phyloP scores from a whole-genome alignment of 2,797 vertebrate species.

The Acanthornis magna region DNA sequence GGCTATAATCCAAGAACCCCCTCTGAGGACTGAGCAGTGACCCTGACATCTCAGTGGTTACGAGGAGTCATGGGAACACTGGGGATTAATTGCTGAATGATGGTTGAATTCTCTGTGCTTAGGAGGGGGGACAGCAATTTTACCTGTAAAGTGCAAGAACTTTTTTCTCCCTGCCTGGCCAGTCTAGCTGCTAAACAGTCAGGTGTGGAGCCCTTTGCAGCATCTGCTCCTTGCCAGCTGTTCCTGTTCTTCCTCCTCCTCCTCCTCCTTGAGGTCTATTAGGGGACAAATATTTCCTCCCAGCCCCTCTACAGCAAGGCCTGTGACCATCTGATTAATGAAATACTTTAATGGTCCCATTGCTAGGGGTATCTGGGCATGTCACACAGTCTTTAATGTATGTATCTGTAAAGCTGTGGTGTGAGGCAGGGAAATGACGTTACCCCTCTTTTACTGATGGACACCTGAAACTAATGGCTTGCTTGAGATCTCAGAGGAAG shows the following conservation, averaged over 20 bases:
- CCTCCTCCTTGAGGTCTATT: background rate
- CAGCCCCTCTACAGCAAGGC: background rate
- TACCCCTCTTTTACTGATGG: slow-evolving; percentile 5
- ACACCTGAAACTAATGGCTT: slow-evolving; percentile 37
- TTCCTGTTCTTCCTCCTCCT: background rate
- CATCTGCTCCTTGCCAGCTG: background rate
- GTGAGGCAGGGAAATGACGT: slow-evolving; percentile 44
- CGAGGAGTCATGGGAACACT: background rate
- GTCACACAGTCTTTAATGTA: background rate
- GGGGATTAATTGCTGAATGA: background rate
- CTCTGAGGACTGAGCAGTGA: background rate
- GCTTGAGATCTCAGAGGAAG: slow-evolving; percentile 47
- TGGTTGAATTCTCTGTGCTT: background rate
- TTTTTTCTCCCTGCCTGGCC: background rate
- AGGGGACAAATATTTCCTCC: background rate
- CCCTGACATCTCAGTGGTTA: background rate
- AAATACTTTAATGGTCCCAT: background rate
- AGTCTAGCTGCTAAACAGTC: background rate
- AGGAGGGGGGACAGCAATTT: background rate
- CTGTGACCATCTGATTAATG: background rate
- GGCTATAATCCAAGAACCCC: background rate
- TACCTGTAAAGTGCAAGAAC: background rate
- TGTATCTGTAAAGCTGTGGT: background rate
- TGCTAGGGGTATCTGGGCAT: background rate
- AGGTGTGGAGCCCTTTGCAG: background rate